phyloP scores from a whole-genome alignment of 2,797 vertebrate species.

The Poecile montanus region DNA sequence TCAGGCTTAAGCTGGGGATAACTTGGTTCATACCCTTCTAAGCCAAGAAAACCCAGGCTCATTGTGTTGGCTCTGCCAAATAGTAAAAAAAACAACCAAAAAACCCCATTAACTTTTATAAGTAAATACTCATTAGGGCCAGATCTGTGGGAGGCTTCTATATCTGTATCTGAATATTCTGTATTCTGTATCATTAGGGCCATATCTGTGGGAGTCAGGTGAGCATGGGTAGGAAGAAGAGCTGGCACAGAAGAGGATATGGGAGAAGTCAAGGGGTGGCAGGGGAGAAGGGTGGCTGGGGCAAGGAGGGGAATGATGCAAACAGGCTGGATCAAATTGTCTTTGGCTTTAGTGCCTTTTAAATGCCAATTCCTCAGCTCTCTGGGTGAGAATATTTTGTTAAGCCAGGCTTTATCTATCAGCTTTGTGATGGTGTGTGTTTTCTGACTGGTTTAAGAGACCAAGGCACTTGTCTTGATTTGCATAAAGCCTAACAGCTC shows the following conservation, averaged over 20 bases:
- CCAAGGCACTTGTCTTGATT: not conserved
- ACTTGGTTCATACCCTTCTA: not conserved
- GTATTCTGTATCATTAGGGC: not conserved
- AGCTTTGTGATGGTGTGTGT: not conserved
- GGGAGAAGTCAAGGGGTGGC: not conserved
- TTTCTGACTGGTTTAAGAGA: not conserved
- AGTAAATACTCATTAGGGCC: not conserved
- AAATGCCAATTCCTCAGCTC: not conserved
- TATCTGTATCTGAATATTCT: too few species aligned
- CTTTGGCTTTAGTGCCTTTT: not conserved
- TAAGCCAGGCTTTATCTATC: not conserved
- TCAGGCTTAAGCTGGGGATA: not conserved
- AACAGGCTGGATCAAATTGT: not conserved
- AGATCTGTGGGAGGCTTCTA: too few species aligned
- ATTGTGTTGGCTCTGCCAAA: not conserved
- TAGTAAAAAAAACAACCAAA: not conserved
- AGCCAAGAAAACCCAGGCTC: not conserved
- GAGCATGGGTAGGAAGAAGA: not conserved
- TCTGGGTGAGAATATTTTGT: not conserved
- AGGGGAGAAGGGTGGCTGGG: too few species aligned
- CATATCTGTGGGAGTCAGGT: not conserved
- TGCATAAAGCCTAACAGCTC: not conserved
- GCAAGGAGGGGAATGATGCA: rapidly evolving
- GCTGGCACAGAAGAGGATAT: not conserved
- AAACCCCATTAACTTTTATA: not conserved